phyloP scores from a whole-genome alignment of 2,797 vertebrate species.

The Enteromius fasciolatus region DNA sequence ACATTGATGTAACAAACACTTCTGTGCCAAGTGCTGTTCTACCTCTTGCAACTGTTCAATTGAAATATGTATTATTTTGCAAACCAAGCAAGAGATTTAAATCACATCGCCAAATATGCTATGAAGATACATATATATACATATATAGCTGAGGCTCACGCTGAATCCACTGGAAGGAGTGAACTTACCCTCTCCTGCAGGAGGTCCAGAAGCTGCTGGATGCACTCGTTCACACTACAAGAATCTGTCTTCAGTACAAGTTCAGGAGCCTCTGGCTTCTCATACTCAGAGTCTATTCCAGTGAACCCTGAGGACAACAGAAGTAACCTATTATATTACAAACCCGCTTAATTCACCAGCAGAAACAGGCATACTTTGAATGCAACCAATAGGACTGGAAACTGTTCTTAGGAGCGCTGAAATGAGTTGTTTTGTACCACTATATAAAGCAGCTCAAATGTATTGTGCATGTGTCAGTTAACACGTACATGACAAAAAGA shows the following conservation, averaged over 20 bases:
- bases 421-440: not conserved
- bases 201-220: slow-evolving; percentile 96
- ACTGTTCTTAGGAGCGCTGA: not conserved
- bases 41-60: not conserved
- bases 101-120: not conserved
- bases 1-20: not conserved
- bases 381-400: not conserved
- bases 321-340: not conserved
- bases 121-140: not conserved
- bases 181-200: slow-evolving; percentile 90
- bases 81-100: not conserved
- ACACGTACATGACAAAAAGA: not conserved
- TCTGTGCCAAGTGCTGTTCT: not conserved
- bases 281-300: slow-evolving; percentile 96
- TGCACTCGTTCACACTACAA: slow-evolving; percentile 93
- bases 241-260: slow-evolving; percentile 96
- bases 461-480: not conserved
- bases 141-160: not conserved
- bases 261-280: slow-evolving; percentile 95
- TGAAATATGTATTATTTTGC: not conserved
- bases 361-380: not conserved
- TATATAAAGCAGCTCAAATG: not conserved
- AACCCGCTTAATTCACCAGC: not conserved
- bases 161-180: too few species aligned
- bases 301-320: slow-evolving; percentile 85